Evolutionary conservation across 2,888 invertebrate species (phyloP), one percentile per base, ranked within the genome.

Genomic region (Noctua fimbriata): DNA sequence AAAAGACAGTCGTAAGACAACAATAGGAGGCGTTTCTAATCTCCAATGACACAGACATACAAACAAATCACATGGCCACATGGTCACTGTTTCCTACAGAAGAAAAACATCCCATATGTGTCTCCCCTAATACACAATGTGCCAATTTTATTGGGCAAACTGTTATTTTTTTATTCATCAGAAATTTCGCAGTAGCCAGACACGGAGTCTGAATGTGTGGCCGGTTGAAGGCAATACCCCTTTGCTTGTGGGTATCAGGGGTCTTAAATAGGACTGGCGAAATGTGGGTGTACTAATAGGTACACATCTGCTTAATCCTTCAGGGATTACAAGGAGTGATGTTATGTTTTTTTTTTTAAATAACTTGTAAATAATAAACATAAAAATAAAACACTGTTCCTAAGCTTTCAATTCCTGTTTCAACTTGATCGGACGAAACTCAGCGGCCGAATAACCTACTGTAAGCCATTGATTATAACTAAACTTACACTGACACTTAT

Each of bases 1-100:
- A 84, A 84, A 83, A 82, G 79, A 41, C 84, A 60, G 67, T 84
- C 67, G 71, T 32, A 16, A 44, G 63, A 72, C 71, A 69, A 84
- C 84, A 82, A 82, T 72, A 63, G 60, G 60, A 70, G 79, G 82
- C 82, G 84, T 81, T 65, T 63, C 79, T 84, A 72, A 71, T 84
- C 84, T 84, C 67, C 60, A 79, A 79, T 79, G 80, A 65, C 67
- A 67, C 55, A 72, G 60, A 69, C n/a, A 66, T 58, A 58, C 60
- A 84, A 69, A 72, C 63, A 73, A 83, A 84, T 79, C 69, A 82
- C 73, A 72, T 49, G 73, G 70, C 60, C 73, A 82, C 47, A 74
- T 83, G 69, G 73, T 67, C 36, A 69, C 47, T 70, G 74, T 83
- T 63, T 44, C 41, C 1, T 36, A 18, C 41, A 66, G 78, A 77